Conservation (phyloP, 2,113 vertebrate genomes). For the Numida meleagris region DNA sequence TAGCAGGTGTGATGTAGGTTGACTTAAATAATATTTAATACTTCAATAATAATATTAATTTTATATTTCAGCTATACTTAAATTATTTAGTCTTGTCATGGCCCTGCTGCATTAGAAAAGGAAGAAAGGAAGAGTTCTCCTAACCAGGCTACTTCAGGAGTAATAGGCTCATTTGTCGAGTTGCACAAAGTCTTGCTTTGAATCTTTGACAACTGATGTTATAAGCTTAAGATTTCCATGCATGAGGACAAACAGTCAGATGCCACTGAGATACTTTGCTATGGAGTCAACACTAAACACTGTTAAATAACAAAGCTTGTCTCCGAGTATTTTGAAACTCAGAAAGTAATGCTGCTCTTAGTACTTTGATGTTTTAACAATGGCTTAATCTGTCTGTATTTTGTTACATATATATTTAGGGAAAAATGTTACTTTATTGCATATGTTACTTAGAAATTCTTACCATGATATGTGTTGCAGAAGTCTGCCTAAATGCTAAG, state of each 20-base stretch:
- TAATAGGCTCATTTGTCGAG: background rate
- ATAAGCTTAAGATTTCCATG: background rate
- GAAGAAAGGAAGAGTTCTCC: background rate
- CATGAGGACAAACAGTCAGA: rapidly evolving
- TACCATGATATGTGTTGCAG: background rate
- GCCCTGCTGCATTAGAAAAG: background rate
- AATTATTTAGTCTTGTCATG: background rate
- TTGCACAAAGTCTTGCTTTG: background rate
- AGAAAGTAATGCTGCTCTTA: background rate
- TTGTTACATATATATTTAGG: background rate
- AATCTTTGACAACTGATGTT: background rate
- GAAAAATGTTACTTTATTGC: background rate
- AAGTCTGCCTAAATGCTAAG: background rate
- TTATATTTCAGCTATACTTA: background rate
- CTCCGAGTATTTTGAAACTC: background rate
- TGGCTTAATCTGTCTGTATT: background rate
- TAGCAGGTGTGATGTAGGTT: background rate
- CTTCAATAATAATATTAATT: too few relatives aligned
- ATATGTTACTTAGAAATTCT: background rate
- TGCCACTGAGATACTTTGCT: background rate
- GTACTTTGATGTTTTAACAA: background rate
- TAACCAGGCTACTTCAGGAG: background rate
- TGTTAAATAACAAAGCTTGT: background rate
- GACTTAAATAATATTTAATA: too few relatives aligned
- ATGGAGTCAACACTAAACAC: background rate